Conservation (phyloP, 2,888 invertebrate genomes). For the Empis livida region DNA sequence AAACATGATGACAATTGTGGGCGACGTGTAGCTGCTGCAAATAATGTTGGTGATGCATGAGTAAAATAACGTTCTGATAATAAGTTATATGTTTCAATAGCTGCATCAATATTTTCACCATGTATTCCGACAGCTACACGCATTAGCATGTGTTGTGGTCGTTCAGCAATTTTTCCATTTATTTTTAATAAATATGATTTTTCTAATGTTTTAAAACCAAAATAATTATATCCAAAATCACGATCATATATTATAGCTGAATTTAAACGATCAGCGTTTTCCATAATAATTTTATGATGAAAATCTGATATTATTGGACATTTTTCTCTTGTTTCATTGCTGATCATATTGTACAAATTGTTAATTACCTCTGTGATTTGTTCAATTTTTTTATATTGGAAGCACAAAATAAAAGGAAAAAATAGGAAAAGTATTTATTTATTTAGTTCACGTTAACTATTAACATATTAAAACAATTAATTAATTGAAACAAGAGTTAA, state of each 20-base stretch:
- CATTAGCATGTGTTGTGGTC: constrained; percentile 96
- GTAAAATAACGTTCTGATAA: constrained; percentile 88
- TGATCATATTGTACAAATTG: constrained; percentile 65
- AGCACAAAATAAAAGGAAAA: background rate
- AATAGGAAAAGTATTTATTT: background rate
- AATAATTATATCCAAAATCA: constrained; percentile 88
- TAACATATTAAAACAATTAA: no score
- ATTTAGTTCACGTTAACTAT: no score
- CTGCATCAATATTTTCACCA: constrained; percentile 71
- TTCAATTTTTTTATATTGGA: constrained; percentile 4
- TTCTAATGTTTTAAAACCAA: constrained; percentile 92
- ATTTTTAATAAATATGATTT: constrained; percentile 82
- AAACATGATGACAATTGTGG: constrained; percentile 91
- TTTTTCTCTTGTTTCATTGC: constrained; percentile 54
- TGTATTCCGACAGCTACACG: constrained; percentile 88
- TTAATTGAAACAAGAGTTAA: no score
- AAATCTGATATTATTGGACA: constrained; percentile 80
- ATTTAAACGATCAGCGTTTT: constrained; percentile 54
- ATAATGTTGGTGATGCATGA: constrained; percentile 89
- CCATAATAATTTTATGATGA: constrained; percentile 65
- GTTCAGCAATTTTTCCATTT: constrained; percentile 73
- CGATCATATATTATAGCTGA: constrained; percentile 87
- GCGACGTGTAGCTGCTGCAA: constrained; percentile 77
- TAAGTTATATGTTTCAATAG: constrained; percentile 83
- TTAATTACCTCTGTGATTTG: constrained; percentile 66